phyloP scores from a whole-genome alignment of 1,140 invertebrate species.

The Phocides pigmalion region DNA sequence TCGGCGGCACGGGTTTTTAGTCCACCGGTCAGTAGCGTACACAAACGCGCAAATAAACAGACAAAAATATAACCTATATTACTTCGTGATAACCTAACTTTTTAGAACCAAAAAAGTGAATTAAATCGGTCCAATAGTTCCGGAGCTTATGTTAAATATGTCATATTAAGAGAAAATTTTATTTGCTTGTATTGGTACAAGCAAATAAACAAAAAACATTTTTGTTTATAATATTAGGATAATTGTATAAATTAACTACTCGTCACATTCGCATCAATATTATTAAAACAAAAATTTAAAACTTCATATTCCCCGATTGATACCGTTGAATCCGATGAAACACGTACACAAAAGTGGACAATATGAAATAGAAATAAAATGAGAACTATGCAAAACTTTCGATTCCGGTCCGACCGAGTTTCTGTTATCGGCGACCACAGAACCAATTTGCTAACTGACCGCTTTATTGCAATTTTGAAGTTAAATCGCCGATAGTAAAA shows the following conservation, averaged over 20 bases:
- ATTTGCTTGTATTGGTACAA: no score
- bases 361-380: constrained; percentile 22
- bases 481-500: constrained; percentile 4
- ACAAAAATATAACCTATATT: no score
- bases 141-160: no score
- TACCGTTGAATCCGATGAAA: not conserved
- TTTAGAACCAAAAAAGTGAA: no score
- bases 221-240: no score
- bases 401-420: constrained; percentile 8
- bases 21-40: no score
- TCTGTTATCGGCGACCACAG: constrained; percentile 12
- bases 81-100: no score
- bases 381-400: constrained; percentile 16
- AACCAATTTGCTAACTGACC: constrained; percentile 21
- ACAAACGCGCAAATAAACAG: no score
- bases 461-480: constrained; percentile 26
- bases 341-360: constrained; percentile 3
- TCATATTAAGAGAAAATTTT: no score
- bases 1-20: no score
- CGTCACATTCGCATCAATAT: not conserved
- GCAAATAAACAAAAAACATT: no score
- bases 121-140: no score
- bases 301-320: not conserved
- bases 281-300: not conserved
- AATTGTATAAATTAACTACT: not conserved